Conservation (phyloP, 1,140 invertebrate genomes). For the Drosophila tristis region DNA sequence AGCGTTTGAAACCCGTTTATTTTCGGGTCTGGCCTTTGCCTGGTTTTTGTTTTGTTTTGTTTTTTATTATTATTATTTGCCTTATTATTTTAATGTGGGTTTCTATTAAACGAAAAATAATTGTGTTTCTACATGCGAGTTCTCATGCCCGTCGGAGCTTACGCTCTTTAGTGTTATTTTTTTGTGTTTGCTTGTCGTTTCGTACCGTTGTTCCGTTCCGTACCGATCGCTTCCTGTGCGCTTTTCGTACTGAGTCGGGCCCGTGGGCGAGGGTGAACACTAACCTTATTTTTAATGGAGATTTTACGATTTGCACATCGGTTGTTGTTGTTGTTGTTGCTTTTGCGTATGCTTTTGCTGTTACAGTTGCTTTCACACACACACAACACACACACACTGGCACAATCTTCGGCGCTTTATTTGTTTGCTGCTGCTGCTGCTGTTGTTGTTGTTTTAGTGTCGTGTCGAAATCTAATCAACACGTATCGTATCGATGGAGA, state of each 20-base stretch:
- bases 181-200: constrained; percentile 16
- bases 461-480: constrained; percentile 78
- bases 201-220: constrained; percentile 12
- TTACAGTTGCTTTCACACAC: constrained; percentile 18
- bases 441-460: constrained; percentile 6
- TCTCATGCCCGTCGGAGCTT: too few relatives aligned
- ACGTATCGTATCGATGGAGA: constrained; percentile 70
- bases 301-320: constrained; percentile 55
- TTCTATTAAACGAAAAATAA: too few relatives aligned
- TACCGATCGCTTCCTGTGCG: constrained; percentile 66
- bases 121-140: too few relatives aligned
- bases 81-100: too few relatives aligned
- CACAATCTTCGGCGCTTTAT: not conserved
- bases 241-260: constrained; percentile 66
- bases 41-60: too few relatives aligned
- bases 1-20: too few relatives aligned
- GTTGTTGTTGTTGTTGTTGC: constrained; percentile 32
- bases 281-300: constrained; percentile 72
- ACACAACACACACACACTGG: constrained; percentile 14
- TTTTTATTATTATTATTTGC: too few relatives aligned
- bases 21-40: too few relatives aligned
- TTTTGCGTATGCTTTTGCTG: constrained; percentile 14
- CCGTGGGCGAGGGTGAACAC: constrained; percentile 48
- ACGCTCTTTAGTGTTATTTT: constrained; percentile 4
- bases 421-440: not conserved